Evolutionary conservation across 1,140 invertebrate species (phyloP).

Genomic region (Brachionus angularis): DNA sequence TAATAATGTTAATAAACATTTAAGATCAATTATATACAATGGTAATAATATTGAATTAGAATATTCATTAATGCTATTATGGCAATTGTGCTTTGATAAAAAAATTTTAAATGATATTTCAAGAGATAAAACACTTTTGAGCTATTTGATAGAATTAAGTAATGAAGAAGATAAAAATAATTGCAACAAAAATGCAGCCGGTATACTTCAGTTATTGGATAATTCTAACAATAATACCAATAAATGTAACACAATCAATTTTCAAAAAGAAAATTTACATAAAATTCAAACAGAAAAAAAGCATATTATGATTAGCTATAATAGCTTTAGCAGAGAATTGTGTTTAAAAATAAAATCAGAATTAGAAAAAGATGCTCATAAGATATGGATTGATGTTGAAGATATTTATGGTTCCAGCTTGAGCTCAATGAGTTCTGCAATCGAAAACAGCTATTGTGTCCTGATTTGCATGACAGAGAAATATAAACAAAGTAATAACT

Average conservation of each 20-base stretch:
- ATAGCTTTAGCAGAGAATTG: neutral
- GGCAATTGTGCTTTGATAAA: constrained; percentile 26
- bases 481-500: constrained; percentile 23
- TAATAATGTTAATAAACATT: neutral
- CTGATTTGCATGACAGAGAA: constrained; percentile 48
- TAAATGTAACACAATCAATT: no score
- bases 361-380: neutral
- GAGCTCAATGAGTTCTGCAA: constrained; percentile 56
- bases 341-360: constrained; percentile 11
- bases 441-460: constrained; percentile 53
- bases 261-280: neutral
- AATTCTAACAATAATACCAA: no score
- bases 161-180: neutral
- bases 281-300: constrained; percentile 7
- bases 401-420: constrained; percentile 49
- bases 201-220: no score
- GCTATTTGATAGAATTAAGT: neutral
- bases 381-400: constrained; percentile 48
- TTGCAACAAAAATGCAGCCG: neutral
- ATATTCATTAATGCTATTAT: neutral
- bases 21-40: neutral
- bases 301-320: constrained; percentile 25
- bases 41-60: neutral
- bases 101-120: neutral
- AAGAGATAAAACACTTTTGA: neutral